Conservation (phyloP, 2,797 vertebrate species). For the Tolypeutes matacus region DNA sequence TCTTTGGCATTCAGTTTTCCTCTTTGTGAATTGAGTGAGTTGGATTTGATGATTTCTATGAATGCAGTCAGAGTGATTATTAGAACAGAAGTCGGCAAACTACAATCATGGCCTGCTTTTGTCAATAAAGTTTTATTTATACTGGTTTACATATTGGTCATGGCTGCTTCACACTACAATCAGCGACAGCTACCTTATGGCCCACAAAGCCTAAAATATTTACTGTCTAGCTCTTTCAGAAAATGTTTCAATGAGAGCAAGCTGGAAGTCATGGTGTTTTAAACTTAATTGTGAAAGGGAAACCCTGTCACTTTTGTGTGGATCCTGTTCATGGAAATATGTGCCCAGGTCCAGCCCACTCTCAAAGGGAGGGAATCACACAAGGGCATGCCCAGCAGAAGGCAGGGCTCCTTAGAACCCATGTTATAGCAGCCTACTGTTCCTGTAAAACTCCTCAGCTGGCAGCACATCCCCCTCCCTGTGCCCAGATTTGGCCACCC, state of each 20-base stretch:
- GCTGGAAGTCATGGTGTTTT: neutral
- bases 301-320: neutral
- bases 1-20: slow-evolving; percentile 43
- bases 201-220: neutral
- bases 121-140: slow-evolving; percentile 58
- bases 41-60: neutral
- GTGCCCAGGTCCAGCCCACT: neutral
- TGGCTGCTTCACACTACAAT: neutral
- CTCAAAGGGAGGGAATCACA: neutral
- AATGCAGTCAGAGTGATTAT: slow-evolving; percentile 21
- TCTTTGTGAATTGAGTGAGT: slow-evolving; percentile 1
- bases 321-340: neutral
- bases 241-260: neutral
- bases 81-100: neutral
- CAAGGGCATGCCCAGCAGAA: neutral
- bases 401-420: neutral
- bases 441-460: neutral
- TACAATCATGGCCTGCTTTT: neutral
- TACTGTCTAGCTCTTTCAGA: neutral
- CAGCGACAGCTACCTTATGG: neutral
- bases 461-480: rapidly evolving
- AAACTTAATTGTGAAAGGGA: neutral
- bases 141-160: neutral
- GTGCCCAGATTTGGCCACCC: neutral
- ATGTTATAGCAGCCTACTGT: neutral